phyloP scores from a whole-genome alignment of 2,888 invertebrate species.

The Tetrapedia diversipes region DNA sequence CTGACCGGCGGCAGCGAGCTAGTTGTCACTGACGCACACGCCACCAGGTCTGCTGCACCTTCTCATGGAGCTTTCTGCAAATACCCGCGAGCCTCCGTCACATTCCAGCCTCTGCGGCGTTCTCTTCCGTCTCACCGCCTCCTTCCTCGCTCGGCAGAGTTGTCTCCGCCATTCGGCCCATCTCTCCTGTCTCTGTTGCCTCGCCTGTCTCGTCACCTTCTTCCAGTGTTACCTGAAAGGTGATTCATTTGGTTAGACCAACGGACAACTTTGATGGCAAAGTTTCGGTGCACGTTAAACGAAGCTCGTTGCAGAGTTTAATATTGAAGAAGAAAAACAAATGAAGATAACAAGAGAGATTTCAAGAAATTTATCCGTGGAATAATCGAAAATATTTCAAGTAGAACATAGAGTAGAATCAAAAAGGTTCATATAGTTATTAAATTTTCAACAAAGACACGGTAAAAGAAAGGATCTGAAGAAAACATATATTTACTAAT shows the following conservation, averaged over 20 bases:
- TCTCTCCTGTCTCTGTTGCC: conserved; percentile 88
- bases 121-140: conserved; percentile 83
- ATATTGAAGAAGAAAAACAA: too few species aligned
- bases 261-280: too few species aligned
- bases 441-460: too few species aligned
- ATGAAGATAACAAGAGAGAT: too few species aligned
- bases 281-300: too few species aligned
- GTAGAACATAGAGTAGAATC: too few species aligned
- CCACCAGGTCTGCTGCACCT: conserved; percentile 93
- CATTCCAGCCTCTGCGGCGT: conserved; percentile 87
- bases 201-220: conserved; percentile 87
- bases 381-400: not conserved
- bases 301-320: too few species aligned
- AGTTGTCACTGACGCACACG: conserved; percentile 89
- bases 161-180: conserved; percentile 79
- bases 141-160: conserved; percentile 83
- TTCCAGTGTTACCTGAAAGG: conserved; percentile 90
- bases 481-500: too few species aligned
- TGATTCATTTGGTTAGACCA: not conserved
- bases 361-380: too few species aligned
- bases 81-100: conserved; percentile 96
- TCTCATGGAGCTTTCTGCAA: conserved; percentile 95
- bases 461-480: too few species aligned
- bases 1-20: conserved; percentile 46
- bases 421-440: too few species aligned